Evolutionary conservation across 2,797 vertebrate genomes (phyloP), one percentile per base, ranked within the genome.

Genomic region (Anguilla obscura): DNA sequence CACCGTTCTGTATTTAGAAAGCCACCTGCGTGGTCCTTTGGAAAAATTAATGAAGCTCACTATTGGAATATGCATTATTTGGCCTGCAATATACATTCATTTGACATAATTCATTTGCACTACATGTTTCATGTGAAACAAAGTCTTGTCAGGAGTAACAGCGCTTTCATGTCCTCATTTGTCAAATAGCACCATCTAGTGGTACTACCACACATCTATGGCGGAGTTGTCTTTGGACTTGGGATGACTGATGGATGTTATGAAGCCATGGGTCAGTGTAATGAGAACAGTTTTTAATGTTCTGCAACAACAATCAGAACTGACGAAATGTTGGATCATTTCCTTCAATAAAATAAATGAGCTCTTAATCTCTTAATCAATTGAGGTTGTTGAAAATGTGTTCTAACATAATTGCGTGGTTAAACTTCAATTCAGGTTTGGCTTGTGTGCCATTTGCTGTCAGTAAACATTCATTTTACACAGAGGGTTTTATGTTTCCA

Each of bases 131-230:
- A 5, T 2, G 36, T 9, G 12, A 80, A 48, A 30, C 10, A 3
- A 16, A 40, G n/a, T 71, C 16, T 16, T 45, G 14, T 45, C 36
- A 14, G 7, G 76, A 7, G 1, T 48, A 6, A 21, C 40, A 27
- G 48, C 9, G 4, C 60, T 3, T 18, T 30, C 30, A 36, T 30
- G 3, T 1, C 16, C 33, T 50, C 52, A n/a, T 86, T 74, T 71
- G 66, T 74, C 63, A 71, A 50, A n/a, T 21, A 74, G 85, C 85
- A 74, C 85, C 85, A 86, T 74, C 85, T 86, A 66, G 71, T 24
- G 48, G n/a, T n/a, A 1, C 45, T 74, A 86, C 66, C 74, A 4
- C 85, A 86, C 33, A 24, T 74, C 10, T 18, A 6, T 66, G 33
- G 2, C 3, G 8, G 27, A 24, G 40, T 33, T 2, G 10, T 63